A percentile compares a stretch with the other conserved stretches of the same genome.
These are phyloP conservation scores for Xylota segnis DNA, from an alignment of 2,888 invertebrate genomes.

Conservation along the genomic window DNA sequence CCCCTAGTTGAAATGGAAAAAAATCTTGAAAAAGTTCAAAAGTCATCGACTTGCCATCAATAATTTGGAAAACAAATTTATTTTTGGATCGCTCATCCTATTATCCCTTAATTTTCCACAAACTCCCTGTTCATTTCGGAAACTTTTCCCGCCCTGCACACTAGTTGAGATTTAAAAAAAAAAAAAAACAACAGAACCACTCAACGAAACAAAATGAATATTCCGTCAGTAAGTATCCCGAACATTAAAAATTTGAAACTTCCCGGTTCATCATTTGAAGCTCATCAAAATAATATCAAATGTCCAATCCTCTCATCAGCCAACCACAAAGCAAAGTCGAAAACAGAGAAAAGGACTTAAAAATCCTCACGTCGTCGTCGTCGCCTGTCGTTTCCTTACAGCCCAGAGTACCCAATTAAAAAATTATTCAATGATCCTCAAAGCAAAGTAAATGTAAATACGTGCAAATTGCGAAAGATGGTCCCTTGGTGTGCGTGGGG, in stretches of 20 bases:
- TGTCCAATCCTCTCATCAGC: constrained; percentile 35
- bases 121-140: neutral
- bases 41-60: neutral
- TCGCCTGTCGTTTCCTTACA: neutral
- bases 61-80: neutral
- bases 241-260: neutral
- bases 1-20: too few relatives aligned
- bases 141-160: neutral
- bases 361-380: constrained; percentile 16
- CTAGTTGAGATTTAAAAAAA: neutral
- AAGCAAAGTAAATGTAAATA: constrained; percentile 72
- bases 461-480: constrained; percentile 69
- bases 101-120: neutral
- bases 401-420: constrained; percentile 57
- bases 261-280: constrained; percentile 27
- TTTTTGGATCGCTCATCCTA: neutral
- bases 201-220: constrained; percentile 7
- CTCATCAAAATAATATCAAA: constrained; percentile 56
- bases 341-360: constrained; percentile 20
- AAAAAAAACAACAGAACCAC: constrained; percentile 8
- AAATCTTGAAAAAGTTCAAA: neutral
- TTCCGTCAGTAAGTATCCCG: neutral
- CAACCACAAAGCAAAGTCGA: constrained; percentile 1
- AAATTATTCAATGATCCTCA: constrained; percentile 71
- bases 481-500: neutral